phyloP scores from a whole-genome alignment of 2,888 invertebrate species.

The Entomobrya proxima region DNA sequence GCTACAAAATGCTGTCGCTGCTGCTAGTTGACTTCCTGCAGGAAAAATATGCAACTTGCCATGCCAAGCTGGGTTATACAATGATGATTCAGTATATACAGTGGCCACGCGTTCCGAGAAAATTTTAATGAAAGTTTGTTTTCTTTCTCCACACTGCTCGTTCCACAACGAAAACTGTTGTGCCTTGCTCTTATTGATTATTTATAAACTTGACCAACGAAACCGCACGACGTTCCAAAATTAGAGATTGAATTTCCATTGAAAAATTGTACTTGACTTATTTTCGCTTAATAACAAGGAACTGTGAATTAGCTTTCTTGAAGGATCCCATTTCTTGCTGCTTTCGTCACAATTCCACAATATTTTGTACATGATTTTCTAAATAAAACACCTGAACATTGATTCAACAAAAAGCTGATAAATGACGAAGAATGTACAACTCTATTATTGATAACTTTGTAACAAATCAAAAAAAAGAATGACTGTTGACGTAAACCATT shows the following conservation, averaged over 20 bases:
- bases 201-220: slow-evolving; percentile 19
- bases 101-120: not conserved
- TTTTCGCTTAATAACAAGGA: not conserved
- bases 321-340: not conserved
- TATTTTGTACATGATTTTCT: slow-evolving; percentile 17
- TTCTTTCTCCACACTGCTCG: not conserved
- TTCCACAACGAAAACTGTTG: not conserved
- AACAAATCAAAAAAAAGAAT: no score
- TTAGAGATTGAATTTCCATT: not conserved
- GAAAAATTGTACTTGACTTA: not conserved
- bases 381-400: no score
- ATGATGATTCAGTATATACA: not conserved
- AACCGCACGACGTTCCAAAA: not conserved
- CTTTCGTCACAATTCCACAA: not conserved
- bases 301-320: not conserved
- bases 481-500: no score
- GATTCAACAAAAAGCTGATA: not conserved
- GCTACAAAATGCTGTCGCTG: not conserved
- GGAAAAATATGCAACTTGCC: not conserved
- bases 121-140: not conserved
- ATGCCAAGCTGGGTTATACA: not conserved
- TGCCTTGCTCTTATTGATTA: not conserved
- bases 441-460: no score
- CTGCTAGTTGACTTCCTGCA: not conserved
- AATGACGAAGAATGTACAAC: not conserved